These are phyloP conservation scores for Palythoa caribaeorum DNA, from an alignment of 92 coral and sea anemone species.

Conservation along the genomic window DNA sequence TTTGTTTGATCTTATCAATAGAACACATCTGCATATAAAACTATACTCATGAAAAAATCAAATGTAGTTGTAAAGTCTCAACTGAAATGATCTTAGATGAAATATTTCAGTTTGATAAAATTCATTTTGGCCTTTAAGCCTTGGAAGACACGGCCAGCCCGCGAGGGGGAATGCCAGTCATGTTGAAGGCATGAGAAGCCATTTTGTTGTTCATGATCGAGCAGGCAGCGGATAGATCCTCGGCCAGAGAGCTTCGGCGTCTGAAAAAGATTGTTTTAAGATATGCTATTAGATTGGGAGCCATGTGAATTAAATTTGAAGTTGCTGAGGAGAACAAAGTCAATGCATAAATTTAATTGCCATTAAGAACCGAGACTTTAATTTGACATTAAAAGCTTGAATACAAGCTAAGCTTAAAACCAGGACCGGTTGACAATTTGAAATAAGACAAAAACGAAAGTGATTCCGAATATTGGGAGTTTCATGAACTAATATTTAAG, in stretches of 20 bases:
- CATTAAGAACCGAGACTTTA: no score
- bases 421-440: no score
- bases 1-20: no score
- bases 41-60: background rate
- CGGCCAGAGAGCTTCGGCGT: constrained; percentile 26
- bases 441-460: no score
- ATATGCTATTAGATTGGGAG: background rate
- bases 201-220: background rate
- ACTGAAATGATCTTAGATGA: background rate
- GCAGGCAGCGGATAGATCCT: background rate
- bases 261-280: background rate
- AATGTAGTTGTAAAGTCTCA: background rate
- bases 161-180: background rate
- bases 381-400: no score
- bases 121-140: background rate
- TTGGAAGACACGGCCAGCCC: background rate
- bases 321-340: no score
- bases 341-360: no score
- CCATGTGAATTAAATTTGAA: no score
- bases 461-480: no score
- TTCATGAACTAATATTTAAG: no score
- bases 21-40: no score
- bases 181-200: background rate
- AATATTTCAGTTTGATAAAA: background rate
- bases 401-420: no score